Conservation (phyloP, 2,113 vertebrate genomes). For the Aplodontia rufa region DNA sequence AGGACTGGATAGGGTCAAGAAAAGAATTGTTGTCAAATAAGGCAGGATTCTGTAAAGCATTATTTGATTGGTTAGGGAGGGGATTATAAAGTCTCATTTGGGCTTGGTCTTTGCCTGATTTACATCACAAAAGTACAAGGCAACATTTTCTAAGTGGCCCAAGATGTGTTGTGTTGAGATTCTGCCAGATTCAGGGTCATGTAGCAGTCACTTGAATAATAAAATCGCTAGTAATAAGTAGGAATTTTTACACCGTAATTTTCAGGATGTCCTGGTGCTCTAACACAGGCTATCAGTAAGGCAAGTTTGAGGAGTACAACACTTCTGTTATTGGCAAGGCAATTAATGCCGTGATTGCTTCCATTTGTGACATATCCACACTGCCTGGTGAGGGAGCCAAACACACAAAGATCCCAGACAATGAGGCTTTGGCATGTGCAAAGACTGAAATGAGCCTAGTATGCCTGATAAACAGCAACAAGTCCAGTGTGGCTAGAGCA, state of each 20-base stretch:
- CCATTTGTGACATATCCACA: not conserved
- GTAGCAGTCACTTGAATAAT: not conserved
- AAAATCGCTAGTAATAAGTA: slow-evolving; percentile 16
- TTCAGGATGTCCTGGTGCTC: not conserved
- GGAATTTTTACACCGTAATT: not conserved
- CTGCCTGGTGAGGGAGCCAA: not conserved
- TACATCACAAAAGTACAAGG: slow-evolving; percentile 23
- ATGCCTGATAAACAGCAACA: not conserved
- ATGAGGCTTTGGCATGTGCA: not conserved
- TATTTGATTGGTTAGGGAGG: slow-evolving; percentile 7
- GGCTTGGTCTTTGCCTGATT: slow-evolving; percentile 14
- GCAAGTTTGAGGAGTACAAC: not conserved
- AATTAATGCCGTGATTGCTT: not conserved
- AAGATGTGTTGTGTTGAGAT: not conserved
- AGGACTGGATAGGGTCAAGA: not conserved
- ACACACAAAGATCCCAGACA: not conserved
- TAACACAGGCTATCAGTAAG: not conserved
- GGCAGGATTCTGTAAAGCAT: not conserved
- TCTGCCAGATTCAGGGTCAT: not conserved
- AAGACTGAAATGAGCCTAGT: not conserved
- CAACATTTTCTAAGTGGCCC: not conserved
- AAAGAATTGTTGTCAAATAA: slow-evolving; percentile 17
- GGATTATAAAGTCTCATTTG: not conserved
- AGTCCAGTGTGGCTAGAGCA: not conserved
- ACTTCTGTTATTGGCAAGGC: not conserved